Evolutionary conservation across 1,140 invertebrate species (phyloP), one percentile per base, ranked within the genome.

Genomic region (Leptinotarsa lineolata): DNA sequence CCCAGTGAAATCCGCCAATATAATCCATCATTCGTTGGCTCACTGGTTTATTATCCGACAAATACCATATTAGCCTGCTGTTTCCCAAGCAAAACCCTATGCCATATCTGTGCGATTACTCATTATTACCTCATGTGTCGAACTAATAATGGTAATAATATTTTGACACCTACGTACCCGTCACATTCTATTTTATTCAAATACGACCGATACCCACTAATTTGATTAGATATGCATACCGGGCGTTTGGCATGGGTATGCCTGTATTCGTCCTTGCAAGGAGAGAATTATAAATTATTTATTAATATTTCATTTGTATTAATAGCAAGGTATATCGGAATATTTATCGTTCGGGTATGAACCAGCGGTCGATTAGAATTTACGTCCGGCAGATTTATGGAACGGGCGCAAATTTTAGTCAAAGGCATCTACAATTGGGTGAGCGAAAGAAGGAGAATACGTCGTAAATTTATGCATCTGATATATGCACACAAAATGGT

Each of bases 171-270:
- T 54, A 54, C 48, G 48, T 54, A 54, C n/a, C 16, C 48, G n/a
- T 18, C 48, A 54, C 48, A 54, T 54, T 54, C 48, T 54, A 54
- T 54, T 54, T 54, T 54, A 54, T 54, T 54, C 48, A 54, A 54
- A 54, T 54, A 54, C 30, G 30, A 39, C 30, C 30, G 8, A 39
- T 54, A 54, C 48, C 48, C 48, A 54, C 48, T 54, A 54, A 54
- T 54, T 54, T 54, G 48, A 54, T 54, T 54, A 54, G 48, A 54
- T 54, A 54, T 54, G 48, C 48, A 54, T 54, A 54, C 48, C 48
- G 48, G 48, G 48, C 48, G 48, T 54, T 54, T 54, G 15, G 48
- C 48, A 54, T 54, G 48, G 48, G 48, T 54, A 54, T 54, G 13
- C 48, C 48, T 4, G n/a, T 4, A 13, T 18, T 18, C 15, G 15